Evolutionary conservation across 2,888 invertebrate species (phyloP).

Genomic region (Elaeidobius kamerunicus): DNA sequence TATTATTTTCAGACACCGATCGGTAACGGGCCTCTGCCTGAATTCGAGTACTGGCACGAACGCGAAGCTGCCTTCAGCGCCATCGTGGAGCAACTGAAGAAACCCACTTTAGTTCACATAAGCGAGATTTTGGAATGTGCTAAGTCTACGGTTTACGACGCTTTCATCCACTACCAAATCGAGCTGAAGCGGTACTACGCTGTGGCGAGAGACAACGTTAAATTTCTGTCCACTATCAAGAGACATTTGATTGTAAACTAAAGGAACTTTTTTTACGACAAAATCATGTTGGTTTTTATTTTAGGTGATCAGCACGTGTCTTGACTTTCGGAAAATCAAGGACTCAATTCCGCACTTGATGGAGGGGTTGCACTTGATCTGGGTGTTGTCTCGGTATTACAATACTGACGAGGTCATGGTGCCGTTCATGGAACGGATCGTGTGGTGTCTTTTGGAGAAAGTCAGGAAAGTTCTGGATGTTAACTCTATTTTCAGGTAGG

Average conservation of each 20-base stretch:
- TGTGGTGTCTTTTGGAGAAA: constrained; percentile 77
- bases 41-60: constrained; percentile 84
- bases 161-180: constrained; percentile 59
- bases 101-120: constrained; percentile 63
- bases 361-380: constrained; percentile 84
- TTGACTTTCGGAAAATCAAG: constrained; percentile 67
- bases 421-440: constrained; percentile 75
- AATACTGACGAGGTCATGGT: constrained; percentile 84
- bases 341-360: constrained; percentile 75
- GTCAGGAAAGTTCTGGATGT: constrained; percentile 69
- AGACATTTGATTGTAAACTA: constrained; percentile 68
- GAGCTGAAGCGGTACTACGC: constrained; percentile 65
- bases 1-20: constrained; percentile 52
- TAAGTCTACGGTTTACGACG: constrained; percentile 56
- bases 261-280: not conserved
- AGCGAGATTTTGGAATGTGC: constrained; percentile 56
- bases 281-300: constrained; percentile 17
- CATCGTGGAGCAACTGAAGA: constrained; percentile 78
- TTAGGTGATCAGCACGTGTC: constrained; percentile 47
- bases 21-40: constrained; percentile 77
- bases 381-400: constrained; percentile 86
- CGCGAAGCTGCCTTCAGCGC: constrained; percentile 74
- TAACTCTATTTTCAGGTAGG: constrained; percentile 74
- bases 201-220: constrained; percentile 74
- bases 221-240: constrained; percentile 71